phyloP scores from a whole-genome alignment of 2,888 invertebrate genomes.

The Sinelater perroti region DNA sequence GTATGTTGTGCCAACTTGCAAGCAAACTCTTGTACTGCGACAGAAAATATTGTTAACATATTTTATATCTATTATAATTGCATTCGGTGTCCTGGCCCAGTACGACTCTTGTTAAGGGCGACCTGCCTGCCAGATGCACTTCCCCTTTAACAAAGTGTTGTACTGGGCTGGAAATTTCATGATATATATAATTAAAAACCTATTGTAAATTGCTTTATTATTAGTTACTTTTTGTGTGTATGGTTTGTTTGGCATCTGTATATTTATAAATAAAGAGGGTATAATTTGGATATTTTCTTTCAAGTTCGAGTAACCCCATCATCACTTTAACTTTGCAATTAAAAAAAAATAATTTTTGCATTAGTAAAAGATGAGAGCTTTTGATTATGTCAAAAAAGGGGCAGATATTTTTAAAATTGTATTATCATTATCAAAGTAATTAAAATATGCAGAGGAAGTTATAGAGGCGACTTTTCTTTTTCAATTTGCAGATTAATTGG shows the following conservation, averaged over 20 bases:
- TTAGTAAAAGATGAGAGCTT: too few relatives aligned
- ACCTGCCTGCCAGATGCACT: conserved; percentile 20
- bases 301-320: too few relatives aligned
- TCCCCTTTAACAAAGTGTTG: conserved; percentile 22
- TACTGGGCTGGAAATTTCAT: conserved; percentile 39
- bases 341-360: too few relatives aligned
- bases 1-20: conserved; percentile 48
- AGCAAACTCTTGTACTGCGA: conserved; percentile 42
- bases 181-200: conserved; percentile 4
- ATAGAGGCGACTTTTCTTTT: too few relatives aligned
- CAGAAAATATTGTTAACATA: conserved; percentile 32
- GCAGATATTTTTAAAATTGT: too few relatives aligned
- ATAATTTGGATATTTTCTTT: conserved; percentile 11
- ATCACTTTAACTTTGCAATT: background rate
- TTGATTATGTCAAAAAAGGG: too few relatives aligned
- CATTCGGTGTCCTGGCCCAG: conserved; percentile 39
- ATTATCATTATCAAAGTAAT: too few relatives aligned
- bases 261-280: conserved; percentile 37
- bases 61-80: conserved; percentile 31
- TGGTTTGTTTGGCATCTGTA: conserved; percentile 36
- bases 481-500: too few relatives aligned
- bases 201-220: conserved; percentile 35
- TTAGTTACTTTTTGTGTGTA: conserved; percentile 31
- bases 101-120: conserved; percentile 28
- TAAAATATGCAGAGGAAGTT: too few relatives aligned